Percentiles rank a stretch among this genome's conserved stretches.
These are phyloP conservation scores for Megaleporinus macrocephalus DNA, from an alignment of 2,113 vertebrate genomes.

Conservation along the genomic window DNA sequence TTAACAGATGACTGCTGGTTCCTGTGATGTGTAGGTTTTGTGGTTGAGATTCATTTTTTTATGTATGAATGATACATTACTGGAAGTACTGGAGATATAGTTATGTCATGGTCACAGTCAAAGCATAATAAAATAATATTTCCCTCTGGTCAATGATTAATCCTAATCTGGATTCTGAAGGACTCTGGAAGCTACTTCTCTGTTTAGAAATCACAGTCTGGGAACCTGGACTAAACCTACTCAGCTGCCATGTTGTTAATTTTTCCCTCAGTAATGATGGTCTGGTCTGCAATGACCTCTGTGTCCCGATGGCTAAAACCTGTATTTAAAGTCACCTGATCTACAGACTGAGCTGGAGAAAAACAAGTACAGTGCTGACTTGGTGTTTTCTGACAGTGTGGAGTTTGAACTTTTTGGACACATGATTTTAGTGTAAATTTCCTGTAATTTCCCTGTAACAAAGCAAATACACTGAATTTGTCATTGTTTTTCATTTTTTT, in stretches of 20 bases:
- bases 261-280: background rate
- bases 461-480: no score
- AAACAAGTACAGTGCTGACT: background rate
- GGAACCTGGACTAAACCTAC: background rate
- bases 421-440: no score
- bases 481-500: no score
- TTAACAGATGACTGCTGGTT: no score
- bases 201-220: background rate
- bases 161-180: background rate
- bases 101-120: background rate
- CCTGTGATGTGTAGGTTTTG: no score
- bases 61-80: no score
- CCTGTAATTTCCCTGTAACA: no score
- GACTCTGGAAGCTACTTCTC: background rate
- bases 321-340: slow-evolving; percentile 3
- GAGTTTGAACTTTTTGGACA: no score
- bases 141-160: background rate
- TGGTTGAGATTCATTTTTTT: no score
- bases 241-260: background rate
- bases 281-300: background rate
- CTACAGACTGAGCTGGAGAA: background rate
- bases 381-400: no score
- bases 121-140: background rate
- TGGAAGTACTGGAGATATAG: no score
- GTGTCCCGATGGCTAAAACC: background rate